Percentiles rank a stretch among this genome's conserved stretches.
Conservation (phyloP, 2,888 invertebrate genomes). For the Vandiemenella viatica region DNA sequence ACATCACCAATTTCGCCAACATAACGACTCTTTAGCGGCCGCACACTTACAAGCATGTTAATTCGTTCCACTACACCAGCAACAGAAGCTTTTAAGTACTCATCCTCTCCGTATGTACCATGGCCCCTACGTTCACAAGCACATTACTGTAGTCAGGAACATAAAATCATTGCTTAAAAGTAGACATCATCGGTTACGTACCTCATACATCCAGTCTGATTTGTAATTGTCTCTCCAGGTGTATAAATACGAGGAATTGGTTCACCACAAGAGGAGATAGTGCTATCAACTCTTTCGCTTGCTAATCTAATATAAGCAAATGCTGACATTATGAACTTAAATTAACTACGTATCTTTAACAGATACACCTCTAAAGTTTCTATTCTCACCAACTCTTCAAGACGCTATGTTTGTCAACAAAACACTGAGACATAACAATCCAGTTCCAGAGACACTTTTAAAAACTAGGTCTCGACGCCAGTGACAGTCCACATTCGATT, state of each 20-base stretch:
- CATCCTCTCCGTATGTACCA: conserved; percentile 79
- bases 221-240: conserved; percentile 13
- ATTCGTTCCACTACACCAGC: conserved; percentile 90
- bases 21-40: conserved; percentile 80
- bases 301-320: conserved; percentile 12
- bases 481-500: too few species aligned
- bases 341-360: too few species aligned
- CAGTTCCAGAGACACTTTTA: too few species aligned
- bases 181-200: too few species aligned
- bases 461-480: too few species aligned
- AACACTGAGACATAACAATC: too few species aligned
- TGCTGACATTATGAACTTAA: neutral
- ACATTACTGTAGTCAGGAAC: neutral
- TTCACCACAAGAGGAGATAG: conserved; percentile 2
- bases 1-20: conserved; percentile 94
- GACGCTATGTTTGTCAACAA: too few species aligned
- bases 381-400: too few species aligned
- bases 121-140: conserved; percentile 58
- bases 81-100: conserved; percentile 75
- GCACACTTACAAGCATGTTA: conserved; percentile 84
- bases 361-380: too few species aligned
- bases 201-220: conserved; percentile 14
- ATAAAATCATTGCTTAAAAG: conserved; percentile 1
- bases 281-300: conserved; percentile 12
- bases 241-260: conserved; percentile 10